Conservation (phyloP, 1,140 invertebrate species). For the Rhyacophila brunnea region DNA sequence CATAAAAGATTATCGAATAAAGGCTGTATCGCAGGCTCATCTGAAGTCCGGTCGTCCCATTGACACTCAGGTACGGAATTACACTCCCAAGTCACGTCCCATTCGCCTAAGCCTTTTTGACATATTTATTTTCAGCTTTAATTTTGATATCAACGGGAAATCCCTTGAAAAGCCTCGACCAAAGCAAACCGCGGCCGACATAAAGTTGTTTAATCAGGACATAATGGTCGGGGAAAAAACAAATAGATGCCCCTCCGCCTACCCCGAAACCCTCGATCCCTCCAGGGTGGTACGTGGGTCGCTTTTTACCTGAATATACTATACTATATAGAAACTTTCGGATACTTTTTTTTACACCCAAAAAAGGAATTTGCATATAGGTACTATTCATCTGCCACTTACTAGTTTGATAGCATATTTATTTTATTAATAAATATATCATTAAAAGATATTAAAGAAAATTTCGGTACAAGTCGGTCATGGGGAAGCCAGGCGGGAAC, state of each 20-base stretch:
- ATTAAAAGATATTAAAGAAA: too few species aligned
- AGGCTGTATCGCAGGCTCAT: neutral
- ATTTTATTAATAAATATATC: too few species aligned
- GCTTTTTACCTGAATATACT: too few species aligned
- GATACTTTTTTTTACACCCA: too few species aligned
- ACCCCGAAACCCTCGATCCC: slow-evolving; percentile 2
- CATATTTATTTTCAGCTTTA: slow-evolving; percentile 33
- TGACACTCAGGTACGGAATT: slow-evolving; percentile 24
- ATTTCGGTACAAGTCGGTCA: too few species aligned
- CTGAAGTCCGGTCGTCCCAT: slow-evolving; percentile 1
- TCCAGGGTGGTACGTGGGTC: neutral
- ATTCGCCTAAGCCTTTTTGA: slow-evolving; percentile 19
- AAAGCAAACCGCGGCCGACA: slow-evolving; percentile 20
- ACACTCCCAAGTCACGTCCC: slow-evolving; percentile 22
- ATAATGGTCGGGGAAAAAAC: slow-evolving; percentile 31
- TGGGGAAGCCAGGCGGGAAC: too few species aligned
- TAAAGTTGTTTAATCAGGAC: slow-evolving; percentile 34
- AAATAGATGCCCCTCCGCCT: slow-evolving; percentile 11
- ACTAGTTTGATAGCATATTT: too few species aligned
- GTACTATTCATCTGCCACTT: too few species aligned
- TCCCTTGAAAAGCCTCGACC: slow-evolving; percentile 5
- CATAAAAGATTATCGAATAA: neutral
- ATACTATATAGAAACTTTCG: too few species aligned
- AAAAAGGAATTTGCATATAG: too few species aligned
- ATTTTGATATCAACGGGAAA: slow-evolving; percentile 30